Evolutionary conservation across 1,140 invertebrate species (phyloP).

Genomic region (Pseudomyrmex sp.): DNA sequence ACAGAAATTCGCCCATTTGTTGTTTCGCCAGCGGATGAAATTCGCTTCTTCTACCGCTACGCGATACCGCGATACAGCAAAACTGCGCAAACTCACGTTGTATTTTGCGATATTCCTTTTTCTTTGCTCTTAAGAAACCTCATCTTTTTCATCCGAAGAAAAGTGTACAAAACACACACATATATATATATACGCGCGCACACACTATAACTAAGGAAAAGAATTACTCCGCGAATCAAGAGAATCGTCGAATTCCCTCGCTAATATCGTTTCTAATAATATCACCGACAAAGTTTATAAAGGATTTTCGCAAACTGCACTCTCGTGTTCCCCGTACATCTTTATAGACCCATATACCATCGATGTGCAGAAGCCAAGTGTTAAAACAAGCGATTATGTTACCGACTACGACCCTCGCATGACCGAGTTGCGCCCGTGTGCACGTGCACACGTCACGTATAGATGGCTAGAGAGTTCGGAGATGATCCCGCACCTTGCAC

Average conservation of each 20-base stretch:
- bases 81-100: background rate
- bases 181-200: no score
- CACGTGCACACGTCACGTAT: constrained; percentile 21
- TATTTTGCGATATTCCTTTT: constrained; percentile 1
- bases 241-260: no score
- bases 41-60: background rate
- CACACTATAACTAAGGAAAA: no score
- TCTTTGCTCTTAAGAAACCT: background rate
- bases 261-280: background rate
- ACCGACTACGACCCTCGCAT: constrained; percentile 27
- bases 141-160: no score
- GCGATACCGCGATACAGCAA: background rate
- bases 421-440: constrained; percentile 7
- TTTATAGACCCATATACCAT: background rate
- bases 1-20: constrained; percentile 41
- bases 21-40: constrained; percentile 7
- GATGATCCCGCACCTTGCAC: constrained; percentile 18
- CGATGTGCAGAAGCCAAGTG: constrained; percentile 23
- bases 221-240: no score
- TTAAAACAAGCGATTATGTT: constrained; percentile 53
- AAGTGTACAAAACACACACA: background rate
- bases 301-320: background rate
- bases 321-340: background rate
- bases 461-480: constrained; percentile 8
- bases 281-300: background rate